Base-by-base conservation (phyloP, 1,140 invertebrate genomes). In the Tetragnatha versicolor region DNA sequence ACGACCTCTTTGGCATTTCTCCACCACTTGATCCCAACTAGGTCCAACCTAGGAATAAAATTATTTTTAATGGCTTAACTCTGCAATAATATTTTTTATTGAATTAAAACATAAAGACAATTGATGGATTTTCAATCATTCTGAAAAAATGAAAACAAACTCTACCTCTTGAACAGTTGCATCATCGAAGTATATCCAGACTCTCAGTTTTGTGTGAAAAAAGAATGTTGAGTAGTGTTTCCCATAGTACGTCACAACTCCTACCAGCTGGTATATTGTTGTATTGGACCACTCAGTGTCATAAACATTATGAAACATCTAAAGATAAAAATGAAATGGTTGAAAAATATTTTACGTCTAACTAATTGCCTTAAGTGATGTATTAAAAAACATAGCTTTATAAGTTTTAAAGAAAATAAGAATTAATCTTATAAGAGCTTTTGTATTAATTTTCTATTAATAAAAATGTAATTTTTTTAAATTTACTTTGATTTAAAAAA, bases 201-300 rank as follows among this genome's bases (percentile, higher is more conserved):
- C 89, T 83, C 91, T 88, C 0, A 96, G 86, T 87, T 97, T 97
- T 0, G 95, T 96, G 85, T 98, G 95, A 84, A 94, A 97, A 86
- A 98, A 96, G 88, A 97, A 98, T 0, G 96, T 97, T 14, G 95
- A 97, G 85, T 98, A 98, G 85, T 98, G 96, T 88, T 97, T 98
- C 55, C 95, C 95, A 84, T 98, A 98, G 85, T 98, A 98, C 31
- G 95, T 97, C 20, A 98, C 95, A 31, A 98, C 91, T 6, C 95
- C 95, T 47, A 97, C 95, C 55, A 98, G 88, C 81, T 95, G 91
- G 84, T 97, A 93, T 39, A 91, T 89, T 0, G 92, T 91, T 20
- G 31, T 25, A 27, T 72, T 73, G 1, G 82, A 81, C 92, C 93
- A 94, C 51, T 91, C 87, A 53, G 90, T 89, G 83, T 95, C 93